Evolutionary conservation across 2,888 invertebrate genomes (phyloP).

Genomic region (Lasioglossum zephyrum): DNA sequence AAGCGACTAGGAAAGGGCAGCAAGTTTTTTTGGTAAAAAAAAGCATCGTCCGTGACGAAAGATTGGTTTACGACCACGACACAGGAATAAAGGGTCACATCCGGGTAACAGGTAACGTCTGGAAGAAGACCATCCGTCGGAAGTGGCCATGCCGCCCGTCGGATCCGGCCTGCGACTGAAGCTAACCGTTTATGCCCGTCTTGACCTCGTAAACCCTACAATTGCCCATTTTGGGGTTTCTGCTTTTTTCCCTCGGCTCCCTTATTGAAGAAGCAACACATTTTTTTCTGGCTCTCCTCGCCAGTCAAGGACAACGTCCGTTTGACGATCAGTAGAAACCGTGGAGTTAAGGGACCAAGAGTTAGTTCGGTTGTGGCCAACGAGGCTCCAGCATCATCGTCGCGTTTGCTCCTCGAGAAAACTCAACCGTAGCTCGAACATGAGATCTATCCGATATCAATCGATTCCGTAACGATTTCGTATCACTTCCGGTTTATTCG

Average conservation of each 20-base stretch:
- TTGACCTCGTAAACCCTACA: conserved; percentile 69
- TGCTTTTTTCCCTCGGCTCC: conserved; percentile 65
- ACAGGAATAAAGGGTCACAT: conserved; percentile 43
- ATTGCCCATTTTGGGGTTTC: conserved; percentile 74
- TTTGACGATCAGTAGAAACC: conserved; percentile 68
- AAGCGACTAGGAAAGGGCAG: background rate
- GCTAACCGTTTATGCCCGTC: conserved; percentile 56
- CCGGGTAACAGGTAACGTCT: conserved; percentile 51
- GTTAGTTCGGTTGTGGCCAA: conserved; percentile 78
- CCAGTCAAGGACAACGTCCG: conserved; percentile 74
- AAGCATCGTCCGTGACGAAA: background rate
- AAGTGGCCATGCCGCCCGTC: conserved; percentile 65
- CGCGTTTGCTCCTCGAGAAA: conserved; percentile 1
- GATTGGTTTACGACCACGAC: conserved; percentile 36
- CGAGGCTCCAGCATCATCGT: conserved; percentile 56
- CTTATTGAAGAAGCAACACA: conserved; percentile 53
- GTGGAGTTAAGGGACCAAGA: conserved; percentile 77
- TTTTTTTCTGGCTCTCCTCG: conserved; percentile 53
- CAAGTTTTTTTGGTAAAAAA: background rate
- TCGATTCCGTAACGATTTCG: background rate
- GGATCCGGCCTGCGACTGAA: conserved; percentile 56
- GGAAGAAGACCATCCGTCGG: conserved; percentile 52
- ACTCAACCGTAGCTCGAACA: no score
- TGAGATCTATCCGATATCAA: background rate
- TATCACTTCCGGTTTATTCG: background rate